Evolutionary conservation across 2,888 invertebrate species (phyloP).

Genomic region (Protodeltote pygarga): DNA sequence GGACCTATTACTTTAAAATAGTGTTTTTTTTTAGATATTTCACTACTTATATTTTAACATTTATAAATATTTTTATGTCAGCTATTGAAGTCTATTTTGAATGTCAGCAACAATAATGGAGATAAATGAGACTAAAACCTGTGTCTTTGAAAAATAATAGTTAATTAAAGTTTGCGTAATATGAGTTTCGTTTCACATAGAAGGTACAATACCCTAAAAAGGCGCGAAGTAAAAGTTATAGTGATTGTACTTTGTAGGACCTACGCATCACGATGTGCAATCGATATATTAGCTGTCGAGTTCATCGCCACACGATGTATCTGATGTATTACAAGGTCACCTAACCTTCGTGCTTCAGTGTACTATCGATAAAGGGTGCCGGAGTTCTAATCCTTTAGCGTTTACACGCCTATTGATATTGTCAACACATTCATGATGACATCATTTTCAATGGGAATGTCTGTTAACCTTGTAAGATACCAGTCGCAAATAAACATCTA

Average conservation of each 20-base stretch:
- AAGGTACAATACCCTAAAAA: slow-evolving; percentile 6
- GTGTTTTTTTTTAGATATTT: no score
- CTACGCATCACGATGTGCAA: slow-evolving; percentile 56
- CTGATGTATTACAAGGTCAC: slow-evolving; percentile 75
- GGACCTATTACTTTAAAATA: neutral
- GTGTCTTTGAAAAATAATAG: no score
- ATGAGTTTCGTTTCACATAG: no score
- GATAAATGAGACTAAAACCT: neutral
- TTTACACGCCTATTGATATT: slow-evolving; percentile 56
- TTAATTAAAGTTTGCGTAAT: no score
- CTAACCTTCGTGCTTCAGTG: slow-evolving; percentile 61
- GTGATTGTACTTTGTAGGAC: slow-evolving; percentile 11
- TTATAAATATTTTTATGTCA: slow-evolving; percentile 6
- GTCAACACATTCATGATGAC: slow-evolving; percentile 58
- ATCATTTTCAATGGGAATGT: slow-evolving; percentile 46
- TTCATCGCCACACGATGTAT: slow-evolving; percentile 64
- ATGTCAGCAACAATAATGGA: neutral
- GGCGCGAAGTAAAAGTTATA: slow-evolving; percentile 11
- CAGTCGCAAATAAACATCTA: slow-evolving; percentile 11
- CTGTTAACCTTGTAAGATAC: slow-evolving; percentile 36
- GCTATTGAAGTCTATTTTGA: neutral
- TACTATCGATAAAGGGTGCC: slow-evolving; percentile 54
- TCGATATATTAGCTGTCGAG: slow-evolving; percentile 63
- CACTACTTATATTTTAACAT: no score
- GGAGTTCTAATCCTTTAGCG: slow-evolving; percentile 54